These are phyloP conservation scores for Stichopus chloronotus DNA, from an alignment of 35 echinoderm and acorn worm species.

Conservation along the genomic window DNA sequence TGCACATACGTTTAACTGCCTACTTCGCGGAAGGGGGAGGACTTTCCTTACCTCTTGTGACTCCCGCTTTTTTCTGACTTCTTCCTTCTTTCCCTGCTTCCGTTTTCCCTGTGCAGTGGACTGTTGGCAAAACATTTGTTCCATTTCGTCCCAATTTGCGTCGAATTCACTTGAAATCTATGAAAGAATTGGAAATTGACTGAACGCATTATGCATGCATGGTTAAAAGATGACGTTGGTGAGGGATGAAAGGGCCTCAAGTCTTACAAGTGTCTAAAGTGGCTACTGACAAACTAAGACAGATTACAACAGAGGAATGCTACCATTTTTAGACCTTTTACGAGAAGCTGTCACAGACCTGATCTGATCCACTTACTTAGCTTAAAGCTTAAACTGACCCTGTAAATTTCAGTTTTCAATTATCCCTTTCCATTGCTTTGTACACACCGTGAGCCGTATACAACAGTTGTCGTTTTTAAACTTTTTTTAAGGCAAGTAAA, in stretches of 20 bases:
- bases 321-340: neutral
- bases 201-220: neutral
- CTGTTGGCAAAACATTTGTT: constrained; percentile 92
- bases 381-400: neutral
- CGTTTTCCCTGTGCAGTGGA: constrained; percentile 67
- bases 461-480: too few species aligned
- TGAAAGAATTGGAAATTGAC: neutral
- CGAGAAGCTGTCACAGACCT: neutral
- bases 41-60: constrained; percentile 71
- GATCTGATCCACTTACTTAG: neutral
- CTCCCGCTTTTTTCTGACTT: constrained; percentile 88
- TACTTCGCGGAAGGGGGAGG: too few species aligned
- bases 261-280: too few species aligned
- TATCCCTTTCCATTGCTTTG: neutral
- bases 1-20: too few species aligned
- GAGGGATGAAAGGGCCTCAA: too few species aligned
- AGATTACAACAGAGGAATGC: too few species aligned
- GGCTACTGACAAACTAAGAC: too few species aligned
- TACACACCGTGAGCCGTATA: neutral
- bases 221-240: too few species aligned
- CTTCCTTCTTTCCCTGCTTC: constrained; percentile 80
- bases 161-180: constrained; percentile 83
- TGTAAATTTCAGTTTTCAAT: neutral
- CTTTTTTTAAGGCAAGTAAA: too few species aligned
- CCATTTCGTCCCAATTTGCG: constrained; percentile 85